Evolutionary conservation across 2,888 invertebrate genomes (phyloP).

Genomic region (Congeria kusceri): DNA sequence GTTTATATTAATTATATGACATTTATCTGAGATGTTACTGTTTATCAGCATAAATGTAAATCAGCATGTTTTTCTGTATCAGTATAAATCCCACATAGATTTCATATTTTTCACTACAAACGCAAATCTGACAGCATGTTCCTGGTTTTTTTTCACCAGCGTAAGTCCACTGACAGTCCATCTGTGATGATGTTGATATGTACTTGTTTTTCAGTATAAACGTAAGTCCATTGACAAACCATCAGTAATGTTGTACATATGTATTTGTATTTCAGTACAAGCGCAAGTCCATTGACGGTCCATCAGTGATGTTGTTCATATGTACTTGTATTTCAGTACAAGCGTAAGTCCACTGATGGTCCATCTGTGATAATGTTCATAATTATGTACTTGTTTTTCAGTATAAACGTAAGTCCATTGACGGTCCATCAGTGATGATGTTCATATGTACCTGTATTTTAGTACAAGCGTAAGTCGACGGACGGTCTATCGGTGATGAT

Average conservation of each 20-base stretch:
- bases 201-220: slow-evolving; percentile 60
- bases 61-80: too few species aligned
- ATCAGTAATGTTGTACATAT: slow-evolving; percentile 79
- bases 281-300: slow-evolving; percentile 82
- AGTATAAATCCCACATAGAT: too few species aligned
- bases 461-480: slow-evolving; percentile 80
- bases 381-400: too few species aligned
- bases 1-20: too few species aligned
- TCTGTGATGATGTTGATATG: slow-evolving; percentile 82
- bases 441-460: slow-evolving; percentile 51
- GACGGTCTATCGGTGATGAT: slow-evolving; percentile 76
- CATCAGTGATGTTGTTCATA: not conserved
- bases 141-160: slow-evolving; percentile 74
- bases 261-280: not conserved
- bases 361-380: too few species aligned
- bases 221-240: slow-evolving; percentile 84
- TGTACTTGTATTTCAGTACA: slow-evolving; percentile 75
- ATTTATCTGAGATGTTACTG: too few species aligned
- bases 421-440: slow-evolving; percentile 65
- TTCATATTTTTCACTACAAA: slow-evolving; percentile 67
- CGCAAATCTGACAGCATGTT: slow-evolving; percentile 80
- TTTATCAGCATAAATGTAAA: too few species aligned
- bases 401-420: slow-evolving; percentile 69
- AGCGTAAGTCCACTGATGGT: slow-evolving; percentile 80
- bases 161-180: slow-evolving; percentile 84